Evolutionary conservation across 64 coral and sea anemone species (phyloP).

Genomic region (Astreopora myriophthalma): DNA sequence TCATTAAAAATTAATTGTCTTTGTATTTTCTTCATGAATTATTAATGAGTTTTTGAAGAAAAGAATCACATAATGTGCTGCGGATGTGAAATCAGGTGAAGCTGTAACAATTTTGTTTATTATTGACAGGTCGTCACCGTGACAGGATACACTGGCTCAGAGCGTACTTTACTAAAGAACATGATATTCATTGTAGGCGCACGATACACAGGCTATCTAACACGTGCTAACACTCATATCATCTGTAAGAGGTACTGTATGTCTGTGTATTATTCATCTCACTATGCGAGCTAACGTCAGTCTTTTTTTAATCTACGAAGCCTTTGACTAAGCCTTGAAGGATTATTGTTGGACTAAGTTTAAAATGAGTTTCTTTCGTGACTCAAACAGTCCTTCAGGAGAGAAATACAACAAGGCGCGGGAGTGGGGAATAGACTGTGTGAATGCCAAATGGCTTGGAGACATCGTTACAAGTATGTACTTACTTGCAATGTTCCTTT

Average conservation of each 20-base stretch:
- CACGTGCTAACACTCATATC: conserved; percentile 77
- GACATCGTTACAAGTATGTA: conserved; percentile 81
- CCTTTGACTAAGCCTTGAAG: too few relatives aligned
- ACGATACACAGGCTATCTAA: conserved; percentile 83
- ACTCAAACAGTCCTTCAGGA: conserved; percentile 31
- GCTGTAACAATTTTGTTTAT: neutral
- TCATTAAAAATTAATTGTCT: too few relatives aligned
- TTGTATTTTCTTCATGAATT: too few relatives aligned
- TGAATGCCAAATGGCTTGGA: conserved; percentile 83
- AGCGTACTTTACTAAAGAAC: conserved; percentile 78
- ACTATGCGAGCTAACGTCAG: too few relatives aligned
- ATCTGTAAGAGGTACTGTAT: conserved; percentile 80
- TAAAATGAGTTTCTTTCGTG: neutral
- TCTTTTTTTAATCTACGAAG: too few relatives aligned
- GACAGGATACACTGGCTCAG: conserved; percentile 80
- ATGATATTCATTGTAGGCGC: conserved; percentile 93
- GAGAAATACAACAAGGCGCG: conserved; percentile 81
- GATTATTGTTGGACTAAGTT: too few relatives aligned
- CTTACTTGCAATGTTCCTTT: neutral
- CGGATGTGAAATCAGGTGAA: too few relatives aligned
- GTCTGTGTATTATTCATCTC: too few relatives aligned
- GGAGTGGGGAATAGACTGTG: conserved; percentile 89
- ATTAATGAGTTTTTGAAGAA: too few relatives aligned
- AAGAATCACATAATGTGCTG: too few relatives aligned
- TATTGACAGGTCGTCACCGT: conserved; percentile 77